These are phyloP conservation scores for Danio aesculapii DNA, from an alignment of 2,797 vertebrate genomes.

Conservation along the genomic window DNA sequence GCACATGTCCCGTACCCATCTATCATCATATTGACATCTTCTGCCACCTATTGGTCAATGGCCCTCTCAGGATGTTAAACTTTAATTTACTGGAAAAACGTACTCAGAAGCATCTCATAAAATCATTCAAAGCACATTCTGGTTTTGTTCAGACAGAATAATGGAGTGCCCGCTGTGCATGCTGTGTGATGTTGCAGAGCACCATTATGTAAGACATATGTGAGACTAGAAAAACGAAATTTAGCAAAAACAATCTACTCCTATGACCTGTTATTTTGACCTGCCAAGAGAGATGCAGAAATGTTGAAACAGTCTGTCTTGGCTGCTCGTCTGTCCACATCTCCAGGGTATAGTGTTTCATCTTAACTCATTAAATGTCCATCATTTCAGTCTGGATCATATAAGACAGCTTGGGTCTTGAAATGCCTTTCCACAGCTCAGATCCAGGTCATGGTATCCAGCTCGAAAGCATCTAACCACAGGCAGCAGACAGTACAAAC, in stretches of 20 bases:
- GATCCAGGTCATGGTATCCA: slow-evolving; percentile 41
- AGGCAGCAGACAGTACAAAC: slow-evolving; percentile 33
- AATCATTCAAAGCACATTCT: slow-evolving; percentile 10
- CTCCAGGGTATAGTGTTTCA: slow-evolving; percentile 38
- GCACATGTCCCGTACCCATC: slow-evolving; percentile 21
- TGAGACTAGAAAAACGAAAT: slow-evolving; percentile 7
- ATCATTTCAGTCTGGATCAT: slow-evolving; percentile 27
- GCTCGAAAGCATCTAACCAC: slow-evolving; percentile 12
- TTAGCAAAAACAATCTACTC: slow-evolving; percentile 11
- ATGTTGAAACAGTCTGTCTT: slow-evolving; percentile 36
- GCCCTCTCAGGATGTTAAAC: slow-evolving; percentile 64
- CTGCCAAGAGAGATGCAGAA: slow-evolving; percentile 25
- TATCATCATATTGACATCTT: slow-evolving; percentile 69
- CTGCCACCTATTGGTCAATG: slow-evolving; percentile 81
- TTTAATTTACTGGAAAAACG: slow-evolving; percentile 58
- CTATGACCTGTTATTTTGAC: background rate
- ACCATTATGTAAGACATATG: slow-evolving; percentile 19
- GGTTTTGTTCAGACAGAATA: slow-evolving; percentile 25
- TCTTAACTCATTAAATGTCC: slow-evolving; percentile 32
- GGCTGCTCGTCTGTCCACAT: slow-evolving; percentile 30
- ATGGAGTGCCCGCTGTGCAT: background rate
- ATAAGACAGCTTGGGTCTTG: slow-evolving; percentile 27
- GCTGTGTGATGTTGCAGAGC: background rate
- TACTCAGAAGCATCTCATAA: background rate
- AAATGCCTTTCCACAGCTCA: slow-evolving; percentile 40